Base-by-base conservation (phyloP, 2,797 vertebrate genomes). In the Sebastiscus tertius region DNA sequence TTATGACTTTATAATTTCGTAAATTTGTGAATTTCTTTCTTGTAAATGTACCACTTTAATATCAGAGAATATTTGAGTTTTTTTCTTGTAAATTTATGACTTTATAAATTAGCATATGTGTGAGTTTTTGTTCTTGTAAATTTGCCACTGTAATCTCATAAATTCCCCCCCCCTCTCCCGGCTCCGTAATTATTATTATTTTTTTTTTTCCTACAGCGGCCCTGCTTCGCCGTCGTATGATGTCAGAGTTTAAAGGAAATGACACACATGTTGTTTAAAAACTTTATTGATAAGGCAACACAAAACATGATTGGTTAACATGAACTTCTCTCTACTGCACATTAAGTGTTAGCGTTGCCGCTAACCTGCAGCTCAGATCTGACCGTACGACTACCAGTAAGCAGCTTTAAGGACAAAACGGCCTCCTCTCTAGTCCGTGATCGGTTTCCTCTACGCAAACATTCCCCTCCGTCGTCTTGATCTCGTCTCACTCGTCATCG, bases 221-320 rank as follows among this genome's bases (percentile, higher is more conserved):
- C 7, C 7, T 8, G 4, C 3, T 49, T 9, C 8, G 0, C 46
- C 12, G 22, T 26, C 3, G 13, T 20, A 0, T 0, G 18, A 49
- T 49, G 3, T 16, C 7, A 58, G 3, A 46, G 33, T 64, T 58
- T 6, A 29, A 59, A 71, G 24, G 1, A 82, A 61, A 54, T 14
- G 9, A 65, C 29, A 67, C 34, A 6, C 11, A 14, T 31, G 71
- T 85, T 72, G 31, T 77, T 87, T 64, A 81, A 84, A 75, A 85
- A 82, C 75, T 95, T 94, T 94, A 93, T 91, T 94, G 69, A 87
- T 94, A 95, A 95, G 94, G 93, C 93, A 96, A 88, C 88, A 91
- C 79, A 84, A 84, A 72, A 84, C 63, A 64, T 75, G 80, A 79
- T 80, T 31, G 18, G 13, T 86, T 78, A 27, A 58, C 77, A 61